Conservation (phyloP, 2,888 invertebrate genomes). For the Drosophila anceps region DNA sequence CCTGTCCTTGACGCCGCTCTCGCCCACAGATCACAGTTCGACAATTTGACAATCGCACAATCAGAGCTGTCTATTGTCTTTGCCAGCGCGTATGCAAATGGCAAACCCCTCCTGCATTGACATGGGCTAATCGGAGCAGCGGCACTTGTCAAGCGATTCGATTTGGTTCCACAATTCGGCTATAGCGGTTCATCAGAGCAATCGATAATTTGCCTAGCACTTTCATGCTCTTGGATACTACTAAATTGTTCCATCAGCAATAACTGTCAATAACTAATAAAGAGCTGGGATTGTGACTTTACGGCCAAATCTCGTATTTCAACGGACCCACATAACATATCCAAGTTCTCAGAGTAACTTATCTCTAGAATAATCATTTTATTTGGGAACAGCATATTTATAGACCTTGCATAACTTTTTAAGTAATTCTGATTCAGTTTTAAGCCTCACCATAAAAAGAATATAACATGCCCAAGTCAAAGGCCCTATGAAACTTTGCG, state of each 20-base stretch:
- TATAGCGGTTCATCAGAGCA: slow-evolving; percentile 54
- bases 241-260: slow-evolving; percentile 24
- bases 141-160: slow-evolving; percentile 69
- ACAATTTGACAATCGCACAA: slow-evolving; percentile 40
- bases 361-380: not conserved
- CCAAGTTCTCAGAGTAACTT: not conserved
- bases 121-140: slow-evolving; percentile 39
- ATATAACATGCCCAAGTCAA: not conserved
- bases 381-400: not conserved
- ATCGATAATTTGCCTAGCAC: slow-evolving; percentile 3
- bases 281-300: slow-evolving; percentile 1
- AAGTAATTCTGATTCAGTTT: not conserved
- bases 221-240: not conserved
- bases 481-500: too few species aligned
- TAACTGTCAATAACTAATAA: slow-evolving; percentile 34
- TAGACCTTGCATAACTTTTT: not conserved
- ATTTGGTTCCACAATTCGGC: slow-evolving; percentile 30
- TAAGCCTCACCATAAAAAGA: not conserved
- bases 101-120: slow-evolving; percentile 24
- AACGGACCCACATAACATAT: slow-evolving; percentile 16
- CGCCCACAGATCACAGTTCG: slow-evolving; percentile 3
- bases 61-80: slow-evolving; percentile 57
- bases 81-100: slow-evolving; percentile 61
- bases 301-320: not conserved
- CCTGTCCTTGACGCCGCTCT: not conserved